A percentile compares a stretch with the other conserved stretches of the same genome.
Conservation (phyloP, 2,797 vertebrate species). For the Macropodus opercularis region DNA sequence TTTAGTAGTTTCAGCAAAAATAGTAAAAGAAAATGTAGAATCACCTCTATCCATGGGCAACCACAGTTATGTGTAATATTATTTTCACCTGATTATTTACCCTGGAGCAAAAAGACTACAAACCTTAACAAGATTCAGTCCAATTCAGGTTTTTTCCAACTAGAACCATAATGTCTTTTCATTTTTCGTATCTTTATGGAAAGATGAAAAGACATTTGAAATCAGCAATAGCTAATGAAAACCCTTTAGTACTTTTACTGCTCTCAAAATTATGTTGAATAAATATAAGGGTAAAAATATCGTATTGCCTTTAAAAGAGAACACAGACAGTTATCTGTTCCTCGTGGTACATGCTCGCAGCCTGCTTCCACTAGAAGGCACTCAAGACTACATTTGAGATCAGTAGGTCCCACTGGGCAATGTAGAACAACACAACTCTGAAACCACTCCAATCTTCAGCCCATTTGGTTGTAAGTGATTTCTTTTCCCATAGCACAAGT, state of each 20-base stretch:
- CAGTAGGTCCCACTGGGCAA: slow-evolving; percentile 27
- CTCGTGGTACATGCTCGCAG: slow-evolving; percentile 1
- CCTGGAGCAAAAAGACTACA: background rate
- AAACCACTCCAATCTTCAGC: slow-evolving; percentile 39
- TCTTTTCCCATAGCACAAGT: slow-evolving; percentile 41
- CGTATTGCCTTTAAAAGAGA: slow-evolving; percentile 6
- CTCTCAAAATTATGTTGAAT: background rate
- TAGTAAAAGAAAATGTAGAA: background rate
- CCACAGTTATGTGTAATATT: background rate
- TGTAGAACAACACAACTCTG: slow-evolving; percentile 58
- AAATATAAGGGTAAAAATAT: background rate
- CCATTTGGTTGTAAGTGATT: slow-evolving; percentile 53
- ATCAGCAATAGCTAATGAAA: background rate
- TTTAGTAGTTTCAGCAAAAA: background rate
- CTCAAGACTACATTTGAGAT: slow-evolving; percentile 42
- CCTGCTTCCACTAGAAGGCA: slow-evolving; percentile 49
- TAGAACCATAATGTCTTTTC: no score
- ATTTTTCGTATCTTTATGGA: no score
- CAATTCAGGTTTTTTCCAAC: no score
- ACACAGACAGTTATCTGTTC: slow-evolving; percentile 13
- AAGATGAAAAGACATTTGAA: background rate
- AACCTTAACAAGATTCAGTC: background rate
- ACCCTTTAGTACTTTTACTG: background rate
- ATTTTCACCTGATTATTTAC: background rate
- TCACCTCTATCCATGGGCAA: background rate